Base-by-base conservation (phyloP, 2,888 invertebrate species). In the Mythimna loreyi region DNA sequence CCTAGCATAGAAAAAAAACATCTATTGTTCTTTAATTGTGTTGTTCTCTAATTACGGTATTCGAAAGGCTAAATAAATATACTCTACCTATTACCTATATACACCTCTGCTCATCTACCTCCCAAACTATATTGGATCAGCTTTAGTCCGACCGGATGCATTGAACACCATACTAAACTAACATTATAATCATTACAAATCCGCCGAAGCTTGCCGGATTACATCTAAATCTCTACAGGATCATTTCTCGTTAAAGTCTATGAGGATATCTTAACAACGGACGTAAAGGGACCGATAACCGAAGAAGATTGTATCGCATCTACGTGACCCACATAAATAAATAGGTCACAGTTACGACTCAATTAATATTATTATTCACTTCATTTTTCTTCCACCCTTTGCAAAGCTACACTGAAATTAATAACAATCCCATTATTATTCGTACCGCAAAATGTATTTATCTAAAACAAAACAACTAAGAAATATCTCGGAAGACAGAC, bases 381-480 rank as follows among this genome's bases (percentile, higher is more conserved):
- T 66, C 13, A 66, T 71, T 67, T 78, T 72, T 58, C 61, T 59
- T 25, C 49, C 55, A 63, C 70, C 58, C 60, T 81, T 66, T 59
- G 49, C 67, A 71, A 76, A 75, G 64, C 67, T 71, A 69, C 74
- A 82, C 63, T 82, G 72, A 85, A 85, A 86, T 86, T 86, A 82
- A 85, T 85, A 88, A 84, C 69, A 66, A 79, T 81, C 83, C 74
- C 81, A 86, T 86, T 87, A 84, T 86, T 84, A 87, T 89, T 86
- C 78, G 72, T 62, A 65, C 81, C 80, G 67, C 84, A 83, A 87
- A 84, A 82, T 84, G 71, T 85, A 89, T 87, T 87, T 86, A 87
- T 86, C 80, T 85, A 81, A 87, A 89, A 89, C 85, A 86, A 88
- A 91, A 89, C 86, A 90, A 90, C 78, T 85, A 82, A 86, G 85